Evolutionary conservation across 2,888 invertebrate genomes (phyloP).

Genomic region (Antheraea assamensis): DNA sequence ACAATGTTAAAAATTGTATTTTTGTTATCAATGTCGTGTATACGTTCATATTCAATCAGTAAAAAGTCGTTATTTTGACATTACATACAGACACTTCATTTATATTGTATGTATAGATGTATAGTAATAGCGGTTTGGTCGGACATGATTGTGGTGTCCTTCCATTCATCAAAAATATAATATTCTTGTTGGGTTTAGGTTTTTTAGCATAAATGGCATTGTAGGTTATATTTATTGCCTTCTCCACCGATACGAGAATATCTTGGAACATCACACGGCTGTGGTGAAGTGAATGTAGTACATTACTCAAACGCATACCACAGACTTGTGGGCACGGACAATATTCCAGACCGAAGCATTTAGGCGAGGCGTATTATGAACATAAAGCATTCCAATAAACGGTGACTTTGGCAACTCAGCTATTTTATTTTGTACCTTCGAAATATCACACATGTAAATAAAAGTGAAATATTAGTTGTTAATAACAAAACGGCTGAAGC

Average conservation of each 20-base stretch:
- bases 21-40: no score
- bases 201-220: background rate
- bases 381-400: background rate
- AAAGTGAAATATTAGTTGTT: no score
- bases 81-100: no score
- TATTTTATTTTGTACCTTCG: background rate
- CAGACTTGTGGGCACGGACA: background rate
- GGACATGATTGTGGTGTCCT: no score
- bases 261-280: background rate
- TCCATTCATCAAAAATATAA: no score
- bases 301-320: background rate
- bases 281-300: background rate
- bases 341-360: background rate
- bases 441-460: background rate
- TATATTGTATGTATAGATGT: no score
- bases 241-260: background rate
- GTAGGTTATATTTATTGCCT: background rate
- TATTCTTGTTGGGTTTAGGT: no score
- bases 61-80: no score
- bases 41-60: no score
- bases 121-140: no score
- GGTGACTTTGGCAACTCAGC: background rate
- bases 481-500: no score
- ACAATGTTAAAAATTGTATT: no score
- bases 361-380: background rate